These are phyloP conservation scores for Saturnia pavonia DNA, from an alignment of 2,888 invertebrate genomes.

Conservation along the genomic window DNA sequence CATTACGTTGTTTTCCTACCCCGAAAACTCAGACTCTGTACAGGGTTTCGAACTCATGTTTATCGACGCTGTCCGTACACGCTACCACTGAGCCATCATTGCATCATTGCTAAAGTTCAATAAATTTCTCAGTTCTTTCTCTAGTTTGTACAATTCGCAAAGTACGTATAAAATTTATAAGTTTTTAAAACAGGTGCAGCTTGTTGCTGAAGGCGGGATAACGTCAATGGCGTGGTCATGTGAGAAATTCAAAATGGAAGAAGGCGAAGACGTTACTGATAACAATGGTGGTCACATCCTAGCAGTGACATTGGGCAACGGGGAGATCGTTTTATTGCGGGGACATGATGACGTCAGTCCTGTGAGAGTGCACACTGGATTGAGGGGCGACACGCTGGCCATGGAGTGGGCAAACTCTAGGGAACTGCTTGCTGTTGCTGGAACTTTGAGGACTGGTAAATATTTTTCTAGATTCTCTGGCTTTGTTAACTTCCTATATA, in stretches of 20 bases:
- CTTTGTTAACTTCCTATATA: no score
- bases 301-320: slow-evolving; percentile 93
- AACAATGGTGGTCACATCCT: slow-evolving; percentile 86
- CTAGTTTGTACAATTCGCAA: not conserved
- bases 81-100: no score
- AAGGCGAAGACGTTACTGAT: slow-evolving; percentile 89
- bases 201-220: slow-evolving; percentile 93
- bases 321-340: slow-evolving; percentile 93
- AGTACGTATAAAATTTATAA: not conserved
- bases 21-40: no score
- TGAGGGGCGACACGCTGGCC: slow-evolving; percentile 88
- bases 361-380: slow-evolving; percentile 90
- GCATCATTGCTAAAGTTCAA: not conserved
- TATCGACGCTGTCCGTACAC: no score
- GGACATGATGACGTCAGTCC: slow-evolving; percentile 97
- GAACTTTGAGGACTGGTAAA: slow-evolving; percentile 81
- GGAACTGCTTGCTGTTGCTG: slow-evolving; percentile 95
- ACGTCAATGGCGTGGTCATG: slow-evolving; percentile 98
- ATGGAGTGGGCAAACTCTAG: slow-evolving; percentile 99
- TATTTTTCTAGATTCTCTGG: slow-evolving; percentile 10
- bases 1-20: no score
- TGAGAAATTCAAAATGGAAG: slow-evolving; percentile 99
- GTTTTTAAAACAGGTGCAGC: slow-evolving; percentile 82
- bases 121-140: not conserved
- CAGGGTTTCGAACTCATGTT: no score